Base-by-base conservation (phyloP, 2,888 invertebrate genomes). In the Galerucella pusilla region DNA sequence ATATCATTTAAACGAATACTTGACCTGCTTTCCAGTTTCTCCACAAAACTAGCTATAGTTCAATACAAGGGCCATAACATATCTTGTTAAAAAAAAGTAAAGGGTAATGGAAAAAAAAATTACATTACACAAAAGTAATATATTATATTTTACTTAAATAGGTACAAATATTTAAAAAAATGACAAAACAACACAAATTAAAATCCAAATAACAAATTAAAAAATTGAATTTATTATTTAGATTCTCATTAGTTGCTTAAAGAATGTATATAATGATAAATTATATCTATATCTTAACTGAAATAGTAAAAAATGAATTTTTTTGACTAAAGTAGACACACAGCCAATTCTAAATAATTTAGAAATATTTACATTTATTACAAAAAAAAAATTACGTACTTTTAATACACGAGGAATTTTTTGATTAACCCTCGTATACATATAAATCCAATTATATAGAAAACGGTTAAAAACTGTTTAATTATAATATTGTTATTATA, bases 251-350 rank as follows among this genome's bases (percentile, higher is more conserved):
- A 16, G 20, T 20, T 57, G 9, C 57, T 57, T 9, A 20, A 2
- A 16, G 2, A 57, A 16, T n/a, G 16, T 20, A 57, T 57, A 57
- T 57, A 16, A 57, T 57, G 20, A 57, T 57, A 10, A 20, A 16
- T 57, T 57, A 57, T 57, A 57, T 57, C 7, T 57, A 57, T 57
- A 57, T 57, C 16, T 16, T 57, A 57, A 57, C 57, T 20, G 57
- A 57, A 57, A 57, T 57, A 57, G 57, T 20, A 57, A 57, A 57
- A 57, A 57, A 57, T 57, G 57, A 20, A 11, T 20, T 20, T 57
- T 57, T 57, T 12, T 84, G 85, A 85, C 85, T 85, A 85, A 83
- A 84, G 80, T 79, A 83, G 84, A 84, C 84, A 86, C 86, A 86
- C 86, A 86, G 86, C 86, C 86, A 77, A 72, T 78, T 77, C 73